Evolutionary conservation across 2,797 vertebrate species (phyloP), one percentile per base, ranked within the genome.

Genomic region (Adelosebastes latens): DNA sequence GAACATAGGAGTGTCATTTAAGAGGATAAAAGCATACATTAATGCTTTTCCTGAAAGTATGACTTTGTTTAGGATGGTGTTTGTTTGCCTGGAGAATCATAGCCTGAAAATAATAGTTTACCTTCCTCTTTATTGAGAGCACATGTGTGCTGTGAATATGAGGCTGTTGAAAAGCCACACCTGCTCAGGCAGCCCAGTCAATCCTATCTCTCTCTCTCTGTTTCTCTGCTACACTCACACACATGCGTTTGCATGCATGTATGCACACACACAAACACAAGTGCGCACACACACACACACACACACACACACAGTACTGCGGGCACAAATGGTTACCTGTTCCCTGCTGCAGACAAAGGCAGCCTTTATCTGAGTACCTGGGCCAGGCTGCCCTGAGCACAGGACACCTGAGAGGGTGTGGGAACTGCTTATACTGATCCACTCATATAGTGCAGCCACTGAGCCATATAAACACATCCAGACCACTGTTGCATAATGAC

Each of bases 271-370:
- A 69, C 55, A 53, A 9, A 75, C 73, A 58, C 49, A 75, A 32
- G 31, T 32, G 31, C 34, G 22, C 22, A 14, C n/a, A 20, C 36
- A 79, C 59, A 56, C 31, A 53, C n/a, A 64, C 59, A 72, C 52
- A 73, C 46, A 75, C 27, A 76, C 55, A 75, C 49, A 77, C 79
- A 69, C 3, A 52, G 58, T 8, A 59, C 72, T 14, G 34, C 88
- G 78, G 52, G 76, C 88, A 95, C 94, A 96, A 95, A 95, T 90
- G 93, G 91, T 90, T 94, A 94, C 94, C 94, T 96, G 94, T 96
- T 96, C 94, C 85, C 82, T 49, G 73, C 67, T 71, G 77, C 66
- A 95, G 90, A 96, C 95, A 96, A 96, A 93, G 94, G 84, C 84
- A 69, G 89, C 87, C 91, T 95, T 95, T 95, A 93, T 96, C 63